These are phyloP conservation scores for Centropus unirufus DNA, from an alignment of 2,113 vertebrate species.

Conservation along the genomic window DNA sequence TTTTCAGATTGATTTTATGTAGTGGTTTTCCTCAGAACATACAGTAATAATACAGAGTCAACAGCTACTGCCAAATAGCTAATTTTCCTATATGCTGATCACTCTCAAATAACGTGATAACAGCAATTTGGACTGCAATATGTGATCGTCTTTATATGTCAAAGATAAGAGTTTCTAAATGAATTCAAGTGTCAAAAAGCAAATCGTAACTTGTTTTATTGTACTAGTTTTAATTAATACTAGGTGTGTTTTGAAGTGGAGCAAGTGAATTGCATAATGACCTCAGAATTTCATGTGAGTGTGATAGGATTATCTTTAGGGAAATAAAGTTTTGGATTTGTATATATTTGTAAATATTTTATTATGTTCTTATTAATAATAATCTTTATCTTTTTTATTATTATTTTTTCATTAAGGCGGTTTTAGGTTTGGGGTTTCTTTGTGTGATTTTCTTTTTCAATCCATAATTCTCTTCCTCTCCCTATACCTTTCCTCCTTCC, in stretches of 20 bases:
- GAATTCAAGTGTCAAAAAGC: background rate
- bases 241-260: background rate
- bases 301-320: too few species aligned
- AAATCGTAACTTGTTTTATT: fast-evolving
- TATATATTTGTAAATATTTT: too few species aligned
- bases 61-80: background rate
- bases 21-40: background rate
- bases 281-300: background rate
- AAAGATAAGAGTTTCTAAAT: background rate
- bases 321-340: too few species aligned
- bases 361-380: too few species aligned
- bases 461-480: too few species aligned
- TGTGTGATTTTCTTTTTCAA: too few species aligned
- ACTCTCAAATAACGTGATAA: background rate
- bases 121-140: background rate
- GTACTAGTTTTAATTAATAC: background rate
- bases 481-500: too few species aligned
- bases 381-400: too few species aligned
- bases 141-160: background rate
- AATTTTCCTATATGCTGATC: background rate
- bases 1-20: background rate
- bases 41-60: background rate
- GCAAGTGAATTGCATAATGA: background rate
- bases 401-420: too few species aligned
- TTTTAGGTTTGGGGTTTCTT: too few species aligned